A percentile compares a stretch with the other conserved stretches of the same genome.
Conservation (phyloP, 2,113 vertebrate species). For the Rhodinocichla rosea region DNA sequence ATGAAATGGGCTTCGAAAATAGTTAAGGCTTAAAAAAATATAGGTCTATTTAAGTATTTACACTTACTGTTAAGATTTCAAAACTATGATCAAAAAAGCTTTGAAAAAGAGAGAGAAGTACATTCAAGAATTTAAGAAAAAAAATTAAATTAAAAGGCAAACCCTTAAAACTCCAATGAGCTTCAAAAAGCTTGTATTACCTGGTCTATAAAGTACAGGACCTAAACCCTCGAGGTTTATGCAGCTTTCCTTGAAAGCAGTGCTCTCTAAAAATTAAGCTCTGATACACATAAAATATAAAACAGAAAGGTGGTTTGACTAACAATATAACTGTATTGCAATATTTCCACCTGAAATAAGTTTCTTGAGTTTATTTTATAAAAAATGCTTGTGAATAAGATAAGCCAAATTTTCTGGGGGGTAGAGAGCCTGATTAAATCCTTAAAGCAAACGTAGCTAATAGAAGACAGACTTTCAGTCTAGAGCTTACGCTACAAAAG, state of each 20-base stretch:
- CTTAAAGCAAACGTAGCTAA: background rate
- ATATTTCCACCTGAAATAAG: background rate
- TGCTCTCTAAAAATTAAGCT: background rate
- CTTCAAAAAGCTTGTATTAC: background rate
- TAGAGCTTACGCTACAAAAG: background rate
- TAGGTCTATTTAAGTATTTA: background rate
- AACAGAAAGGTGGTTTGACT: background rate
- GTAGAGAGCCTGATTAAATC: background rate
- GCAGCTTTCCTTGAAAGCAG: background rate
- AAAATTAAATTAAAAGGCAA: background rate
- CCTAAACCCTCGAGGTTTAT: background rate
- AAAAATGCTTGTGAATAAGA: background rate
- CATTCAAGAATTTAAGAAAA: background rate
- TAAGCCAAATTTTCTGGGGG: accelerated
- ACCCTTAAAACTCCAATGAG: background rate
- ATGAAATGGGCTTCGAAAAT: background rate
- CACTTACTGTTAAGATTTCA: background rate
- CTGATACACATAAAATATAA: background rate
- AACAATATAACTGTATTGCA: background rate
- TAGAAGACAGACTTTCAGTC: background rate
- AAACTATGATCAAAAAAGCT: background rate
- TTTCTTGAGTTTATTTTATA: background rate
- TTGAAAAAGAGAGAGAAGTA: background rate
- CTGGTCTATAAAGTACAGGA: background rate
- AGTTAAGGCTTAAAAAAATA: background rate